Percentiles rank a stretch among this genome's conserved stretches.
Conservation (phyloP, 2,797 vertebrate genomes). For the Forpus xanthops region DNA sequence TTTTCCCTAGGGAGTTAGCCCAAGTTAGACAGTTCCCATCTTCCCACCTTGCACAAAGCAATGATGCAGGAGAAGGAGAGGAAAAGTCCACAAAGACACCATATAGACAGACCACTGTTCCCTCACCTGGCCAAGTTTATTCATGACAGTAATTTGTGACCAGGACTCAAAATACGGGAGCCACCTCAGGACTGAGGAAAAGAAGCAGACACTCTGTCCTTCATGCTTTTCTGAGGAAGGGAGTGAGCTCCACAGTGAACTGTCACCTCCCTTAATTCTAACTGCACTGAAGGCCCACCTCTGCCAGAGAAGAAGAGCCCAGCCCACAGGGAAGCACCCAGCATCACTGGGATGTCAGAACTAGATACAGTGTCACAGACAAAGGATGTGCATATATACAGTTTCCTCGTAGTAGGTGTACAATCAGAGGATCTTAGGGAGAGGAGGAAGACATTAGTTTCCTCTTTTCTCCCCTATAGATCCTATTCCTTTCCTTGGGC, state of each 20-base stretch:
- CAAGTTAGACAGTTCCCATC: neutral
- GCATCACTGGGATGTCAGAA: neutral
- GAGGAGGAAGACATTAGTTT: neutral
- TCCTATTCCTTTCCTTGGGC: neutral
- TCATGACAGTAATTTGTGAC: neutral
- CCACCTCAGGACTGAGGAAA: neutral
- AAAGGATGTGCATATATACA: fast-evolving
- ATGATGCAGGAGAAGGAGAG: neutral
- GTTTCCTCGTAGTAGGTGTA: neutral
- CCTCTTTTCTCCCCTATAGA: neutral
- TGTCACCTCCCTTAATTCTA: neutral
- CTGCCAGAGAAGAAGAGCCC: neutral
- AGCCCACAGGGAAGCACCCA: conserved; percentile 4
- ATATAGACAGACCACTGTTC: neutral
- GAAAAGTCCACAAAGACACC: neutral
- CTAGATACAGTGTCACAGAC: neutral
- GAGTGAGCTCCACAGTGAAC: neutral
- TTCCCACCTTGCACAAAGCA: neutral
- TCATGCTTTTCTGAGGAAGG: neutral
- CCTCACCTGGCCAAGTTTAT: neutral
- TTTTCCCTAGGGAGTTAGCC: neutral
- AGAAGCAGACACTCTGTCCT: neutral
- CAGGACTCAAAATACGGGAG: neutral
- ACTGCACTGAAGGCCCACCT: neutral
- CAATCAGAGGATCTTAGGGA: neutral